These are phyloP conservation scores for Drosophila tsacasi DNA, from an alignment of 1,140 invertebrate genomes.

Conservation along the genomic window DNA sequence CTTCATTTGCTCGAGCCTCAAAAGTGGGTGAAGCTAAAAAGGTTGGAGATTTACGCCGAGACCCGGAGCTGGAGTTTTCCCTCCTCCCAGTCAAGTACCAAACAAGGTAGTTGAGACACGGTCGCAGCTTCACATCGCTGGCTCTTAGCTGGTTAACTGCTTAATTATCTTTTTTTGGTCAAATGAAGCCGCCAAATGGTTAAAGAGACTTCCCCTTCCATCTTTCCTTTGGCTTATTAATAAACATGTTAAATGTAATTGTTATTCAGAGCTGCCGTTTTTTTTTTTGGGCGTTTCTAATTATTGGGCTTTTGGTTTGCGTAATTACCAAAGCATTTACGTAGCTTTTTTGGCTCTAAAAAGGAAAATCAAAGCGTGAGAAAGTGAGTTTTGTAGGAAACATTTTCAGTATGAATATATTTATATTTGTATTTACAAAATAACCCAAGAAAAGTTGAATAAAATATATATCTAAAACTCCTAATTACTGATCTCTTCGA, in stretches of 20 bases:
- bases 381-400: too few species aligned
- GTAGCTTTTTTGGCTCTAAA: constrained; percentile 7
- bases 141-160: constrained; percentile 43
- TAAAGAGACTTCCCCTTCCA: constrained; percentile 6
- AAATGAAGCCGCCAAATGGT: constrained; percentile 48
- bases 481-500: neutral
- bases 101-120: constrained; percentile 43
- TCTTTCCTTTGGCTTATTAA: constrained; percentile 47
- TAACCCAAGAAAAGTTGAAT: neutral
- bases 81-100: constrained; percentile 21
- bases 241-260: constrained; percentile 66
- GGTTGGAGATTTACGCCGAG: constrained; percentile 18
- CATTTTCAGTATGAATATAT: too few species aligned
- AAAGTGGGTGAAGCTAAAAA: constrained; percentile 52
- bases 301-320: constrained; percentile 18
- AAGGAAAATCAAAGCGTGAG: constrained; percentile 26
- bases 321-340: constrained; percentile 32
- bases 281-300: constrained; percentile 29
- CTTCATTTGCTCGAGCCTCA: constrained; percentile 52
- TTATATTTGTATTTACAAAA: too few species aligned
- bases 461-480: neutral
- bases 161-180: constrained; percentile 54
- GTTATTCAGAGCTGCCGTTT: constrained; percentile 49
- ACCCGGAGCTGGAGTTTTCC: constrained; percentile 4
- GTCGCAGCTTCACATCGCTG: constrained; percentile 27